These are phyloP conservation scores for Myodes glareolus DNA, from an alignment of 2,113 vertebrate genomes.

Conservation along the genomic window DNA sequence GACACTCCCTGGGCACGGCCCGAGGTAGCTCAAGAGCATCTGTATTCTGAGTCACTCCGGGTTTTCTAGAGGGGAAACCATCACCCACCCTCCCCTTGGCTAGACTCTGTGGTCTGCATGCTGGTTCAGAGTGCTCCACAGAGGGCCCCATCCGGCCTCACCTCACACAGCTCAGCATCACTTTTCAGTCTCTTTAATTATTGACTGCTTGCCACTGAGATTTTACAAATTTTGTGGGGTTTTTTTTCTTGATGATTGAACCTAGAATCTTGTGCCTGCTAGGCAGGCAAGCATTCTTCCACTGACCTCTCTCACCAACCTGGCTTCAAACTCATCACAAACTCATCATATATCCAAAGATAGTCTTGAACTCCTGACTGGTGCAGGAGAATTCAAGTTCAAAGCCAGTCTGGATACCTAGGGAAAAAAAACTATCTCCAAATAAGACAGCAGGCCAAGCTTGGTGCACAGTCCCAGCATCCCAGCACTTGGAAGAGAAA, in stretches of 20 bases:
- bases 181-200: constrained; percentile 1
- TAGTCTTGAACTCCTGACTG: neutral
- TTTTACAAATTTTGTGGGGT: neutral
- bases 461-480: neutral
- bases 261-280: neutral
- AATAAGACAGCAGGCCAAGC: neutral
- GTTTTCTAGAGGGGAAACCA: constrained; percentile 37
- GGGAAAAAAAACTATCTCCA: neutral
- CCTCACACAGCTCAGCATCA: neutral
- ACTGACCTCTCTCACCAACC: neutral
- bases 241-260: neutral
- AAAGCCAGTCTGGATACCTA: neutral
- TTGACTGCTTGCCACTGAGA: neutral
- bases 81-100: neutral
- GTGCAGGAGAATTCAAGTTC: neutral
- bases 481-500: neutral
- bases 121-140: neutral
- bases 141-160: neutral
- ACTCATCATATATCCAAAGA: neutral
- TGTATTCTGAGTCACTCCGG: constrained; percentile 56
- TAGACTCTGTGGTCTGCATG: neutral
- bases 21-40: neutral
- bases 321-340: neutral
- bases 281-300: neutral
- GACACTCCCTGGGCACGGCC: neutral